A percentile compares a stretch with the other conserved stretches of the same genome.
Conservation (phyloP, 1,140 invertebrate species). For the Cherax quadricarinatus region DNA sequence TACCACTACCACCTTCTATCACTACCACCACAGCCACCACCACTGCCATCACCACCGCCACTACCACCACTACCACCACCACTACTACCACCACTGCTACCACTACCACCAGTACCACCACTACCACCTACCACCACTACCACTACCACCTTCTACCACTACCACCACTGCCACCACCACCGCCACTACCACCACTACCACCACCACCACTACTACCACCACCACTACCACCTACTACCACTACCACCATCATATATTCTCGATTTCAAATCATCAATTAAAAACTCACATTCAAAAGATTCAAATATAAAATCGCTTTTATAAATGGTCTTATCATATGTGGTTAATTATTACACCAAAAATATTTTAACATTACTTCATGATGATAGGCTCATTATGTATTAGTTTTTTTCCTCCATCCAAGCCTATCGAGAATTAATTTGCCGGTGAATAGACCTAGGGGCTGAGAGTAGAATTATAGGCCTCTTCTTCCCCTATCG, state of each 20-base stretch:
- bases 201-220: background rate
- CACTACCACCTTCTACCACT: background rate
- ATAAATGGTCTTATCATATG: background rate
- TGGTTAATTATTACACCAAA: background rate
- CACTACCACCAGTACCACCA: background rate
- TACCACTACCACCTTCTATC: too few species aligned
- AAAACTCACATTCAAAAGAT: too few species aligned
- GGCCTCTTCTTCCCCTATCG: background rate
- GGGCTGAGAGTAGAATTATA: background rate
- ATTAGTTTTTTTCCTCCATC: background rate
- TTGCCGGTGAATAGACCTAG: constrained; percentile 51
- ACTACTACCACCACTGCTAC: background rate
- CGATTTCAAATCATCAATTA: background rate
- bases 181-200: background rate
- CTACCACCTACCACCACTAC: too few species aligned
- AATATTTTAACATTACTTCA: too few species aligned
- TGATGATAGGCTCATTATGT: background rate
- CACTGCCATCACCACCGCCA: too few species aligned
- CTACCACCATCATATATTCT: background rate
- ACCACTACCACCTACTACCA: background rate
- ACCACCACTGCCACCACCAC: background rate
- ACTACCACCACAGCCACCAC: too few species aligned
- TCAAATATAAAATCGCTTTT: background rate
- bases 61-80: background rate
- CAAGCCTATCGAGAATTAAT: constrained; percentile 63